Base-by-base conservation (phyloP, 2,888 invertebrate species). In the Plebejus argus region DNA sequence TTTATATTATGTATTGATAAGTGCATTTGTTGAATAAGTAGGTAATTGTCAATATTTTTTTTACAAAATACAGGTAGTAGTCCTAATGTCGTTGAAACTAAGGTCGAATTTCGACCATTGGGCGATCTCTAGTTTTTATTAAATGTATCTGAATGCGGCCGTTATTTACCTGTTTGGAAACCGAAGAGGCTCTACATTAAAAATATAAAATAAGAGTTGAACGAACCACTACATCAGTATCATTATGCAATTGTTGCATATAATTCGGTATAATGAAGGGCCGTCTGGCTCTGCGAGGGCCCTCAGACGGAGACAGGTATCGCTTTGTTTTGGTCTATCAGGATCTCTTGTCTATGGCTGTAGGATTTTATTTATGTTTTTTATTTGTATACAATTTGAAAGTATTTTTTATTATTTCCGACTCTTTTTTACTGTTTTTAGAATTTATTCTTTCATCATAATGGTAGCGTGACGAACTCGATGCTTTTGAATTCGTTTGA, bases 231-330 rank as follows among this genome's bases (percentile, higher is more conserved):
- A 66, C 28, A 28, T 18, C 28, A 33, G 66, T 66, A 33, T 66
- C 28, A 66, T 66, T 66, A 66, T 66, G 28, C 33, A 33, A 66
- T 66, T 66, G 66, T 66, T 66, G 66, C 66, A 66, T 66, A 66
- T 66, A 66, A 66, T 66, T 28, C 15, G 66, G 66, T 66, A 66
- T 66, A 66, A 66, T 66, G 33, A 66, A 66, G 66, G 15, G 15
- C 28, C 66, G 66, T 66, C 66, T 66, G 66, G 61, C 61, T 61
- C 33, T 18, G 66, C 28, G 66, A 66, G 66, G 33, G 28, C 66
- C 18, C 66, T 66, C 15, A 66, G 28, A 28, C 66, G 5, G 10
- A 23, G 61, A 61, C 61, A 12, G 23, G 18, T 12, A 61, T n/a
- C n/a, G 20, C 58, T 58, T 58, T 58, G 58, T 58, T 58, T 58